Evolutionary conservation across 2,797 vertebrate species (phyloP).

Genomic region (Microtus obscurus): DNA sequence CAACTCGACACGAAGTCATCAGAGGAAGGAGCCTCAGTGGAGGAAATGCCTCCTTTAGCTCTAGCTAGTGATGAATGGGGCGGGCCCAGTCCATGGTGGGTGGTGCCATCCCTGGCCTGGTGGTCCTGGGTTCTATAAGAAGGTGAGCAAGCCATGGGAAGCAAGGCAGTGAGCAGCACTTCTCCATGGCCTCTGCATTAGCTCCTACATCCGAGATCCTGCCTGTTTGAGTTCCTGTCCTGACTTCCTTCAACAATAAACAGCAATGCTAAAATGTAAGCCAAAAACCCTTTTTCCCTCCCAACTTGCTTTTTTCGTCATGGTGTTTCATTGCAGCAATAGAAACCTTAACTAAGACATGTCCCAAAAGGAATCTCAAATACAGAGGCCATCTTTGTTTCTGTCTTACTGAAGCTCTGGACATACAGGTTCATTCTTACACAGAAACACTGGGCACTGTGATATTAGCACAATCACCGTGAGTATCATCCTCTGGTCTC

Average conservation of each 20-base stretch:
- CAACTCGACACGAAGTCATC: not conserved
- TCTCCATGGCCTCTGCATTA: not conserved
- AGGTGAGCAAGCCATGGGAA: not conserved
- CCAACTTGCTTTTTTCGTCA: not conserved
- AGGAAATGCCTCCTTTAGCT: not conserved
- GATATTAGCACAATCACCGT: not conserved
- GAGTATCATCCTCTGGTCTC: not conserved
- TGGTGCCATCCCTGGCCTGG: not conserved
- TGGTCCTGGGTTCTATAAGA: not conserved
- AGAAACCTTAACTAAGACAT: not conserved
- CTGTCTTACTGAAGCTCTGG: not conserved
- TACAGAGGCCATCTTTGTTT: not conserved
- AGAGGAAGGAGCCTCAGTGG: not conserved
- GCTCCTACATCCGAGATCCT: not conserved
- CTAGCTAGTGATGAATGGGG: not conserved
- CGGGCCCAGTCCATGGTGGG: not conserved
- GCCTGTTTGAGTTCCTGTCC: not conserved
- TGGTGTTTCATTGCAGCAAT: not conserved
- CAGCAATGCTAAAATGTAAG: not conserved
- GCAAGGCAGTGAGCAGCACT: not conserved
- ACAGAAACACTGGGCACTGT: slow-evolving; percentile 25
- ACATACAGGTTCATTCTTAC: slow-evolving; percentile 11
- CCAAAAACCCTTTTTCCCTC: not conserved
- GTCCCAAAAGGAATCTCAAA: slow-evolving; percentile 20
- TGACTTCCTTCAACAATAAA: not conserved